Base-by-base conservation (phyloP, 2,113 vertebrate genomes). In the Hippocampus guttulatus region DNA sequence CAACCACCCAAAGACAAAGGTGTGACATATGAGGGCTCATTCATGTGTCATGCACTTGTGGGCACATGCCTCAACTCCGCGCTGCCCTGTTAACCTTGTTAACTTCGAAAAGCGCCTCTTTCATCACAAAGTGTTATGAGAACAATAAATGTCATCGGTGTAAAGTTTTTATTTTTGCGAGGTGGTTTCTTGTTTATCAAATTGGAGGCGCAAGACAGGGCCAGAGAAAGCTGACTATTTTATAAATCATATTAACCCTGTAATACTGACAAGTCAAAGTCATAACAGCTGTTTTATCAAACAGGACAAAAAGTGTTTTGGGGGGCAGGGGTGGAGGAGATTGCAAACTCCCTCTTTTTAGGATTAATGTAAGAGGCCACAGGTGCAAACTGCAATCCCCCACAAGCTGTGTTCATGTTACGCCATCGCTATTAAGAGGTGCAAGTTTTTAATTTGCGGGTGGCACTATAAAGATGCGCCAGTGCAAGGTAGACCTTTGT, bases 391-490 rank as follows among this genome's bases (percentile, higher is more conserved):
- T 47, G 58, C 76, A 82, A 80, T 78, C 85, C 84, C 70, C 80
- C 80, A 57, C 74, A 72, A 61, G 67, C 70, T 68, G 58, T 77
- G 75, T 67, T 71, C 70, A 71, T 5, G 66, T 71, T 86, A 80
- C 76, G 79, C 75, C 71, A 84, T 84, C 81, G 72, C 83, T 84
- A 84, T 84, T 88, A 89, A 86, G 81, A 91, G 89, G 89, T 89
- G 85, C 87, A 88, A 86, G 83, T 84, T 83, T 65, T 88, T 91
- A 86, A 91, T 91, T 90, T 86, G 80, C 20, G 18, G 77, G 81
- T 74, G 78, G 76, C 71, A 68, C 67, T 41, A 68, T 71, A 78
- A 80, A 83, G 79, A 88, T 75, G 85, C 71, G 77, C 79, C 85
- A 73, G 75, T 79, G 81, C 69, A 61, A 78, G 80, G 58, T 70